Evolutionary conservation across 2,888 invertebrate genomes (phyloP), one percentile per base, ranked within the genome.

Genomic region (Drosophila parthenogenetica): DNA sequence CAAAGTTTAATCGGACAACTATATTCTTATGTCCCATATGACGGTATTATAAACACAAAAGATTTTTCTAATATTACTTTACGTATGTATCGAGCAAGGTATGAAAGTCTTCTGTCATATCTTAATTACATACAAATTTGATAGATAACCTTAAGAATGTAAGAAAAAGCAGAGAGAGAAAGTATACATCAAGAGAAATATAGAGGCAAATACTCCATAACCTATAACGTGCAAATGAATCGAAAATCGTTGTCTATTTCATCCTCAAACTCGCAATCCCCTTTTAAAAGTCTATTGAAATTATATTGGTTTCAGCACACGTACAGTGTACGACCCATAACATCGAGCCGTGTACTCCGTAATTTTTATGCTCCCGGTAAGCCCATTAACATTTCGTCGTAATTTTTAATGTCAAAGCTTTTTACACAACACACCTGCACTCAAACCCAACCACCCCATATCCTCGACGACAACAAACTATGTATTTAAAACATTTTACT

Each of bases 401-500:
- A 63, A 70, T 68, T 79, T 82, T 87, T 72, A 77, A 79, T 87
- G 77, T 57, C 71, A 67, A 65, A 67, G 75, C 81, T 80, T 78
- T 81, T 83, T 83, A 50, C 69, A 64, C 69, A 71, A 63, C 46
- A 29, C 53, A 49, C 53, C 45, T 54, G 39, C 42, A 43, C 8
- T 35, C 13, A 25, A 25, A 25, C 13, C 35, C 35, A 13, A 10
- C 35, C 35, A 11, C 10, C 35, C 2, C 13, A 3, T 22, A 13
- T 7, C 35, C 13, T 67, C 46, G 8, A 5, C 13, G 67, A 65
- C 68, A 73, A 74, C 86, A 79, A 83, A 86, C 82, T 85, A 82
- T 85, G 88, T 71, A 77, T 74, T 81, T 87, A 81, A 81, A 80
- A 69, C 64, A 55, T 53, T 65, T 85, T 81, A 85, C 69, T 73